Base-by-base conservation (phyloP, 2,797 vertebrate species). In the Bradypus variegatus region DNA sequence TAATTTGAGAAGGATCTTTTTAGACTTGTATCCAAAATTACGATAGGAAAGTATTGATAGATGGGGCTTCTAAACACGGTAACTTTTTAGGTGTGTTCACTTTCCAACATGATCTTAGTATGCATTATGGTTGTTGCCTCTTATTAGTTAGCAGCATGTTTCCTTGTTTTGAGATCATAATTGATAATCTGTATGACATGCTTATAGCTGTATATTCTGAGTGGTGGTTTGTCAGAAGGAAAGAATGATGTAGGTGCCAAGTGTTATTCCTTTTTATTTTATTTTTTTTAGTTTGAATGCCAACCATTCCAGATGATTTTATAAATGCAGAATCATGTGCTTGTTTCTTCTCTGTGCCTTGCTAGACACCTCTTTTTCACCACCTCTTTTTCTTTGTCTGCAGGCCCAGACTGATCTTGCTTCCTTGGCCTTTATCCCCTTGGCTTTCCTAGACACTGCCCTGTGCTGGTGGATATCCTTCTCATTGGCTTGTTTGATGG, bases 381-480 rank as follows among this genome's bases (percentile, higher is more conserved):
- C 94, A 94, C 95, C 93, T 97, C 92, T 95, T 96, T 98, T 94
- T 98, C 97, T 97, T 97, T 97, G 96, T 97, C 97, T 98, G 97
- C 95, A 98, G 98, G 97, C 97, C 97, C 98, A 98, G 97, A 98
- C 97, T 97, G 98, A 98, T 97, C 98, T 98, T 97, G 97, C 98
- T 97, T 98, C 98, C 97, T 97, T 98, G 98, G 98, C 98, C 97
- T 98, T 98, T 97, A 98, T 98, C 96, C 98, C 98, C 97, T 95
- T 98, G 98, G 98, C 98, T 98, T 98, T 98, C 97, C 98, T 98
- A 97, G 98, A 98, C 97, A 98, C 98, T 98, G 98, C 98, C 95
- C 94, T 98, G 94, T 98, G 98, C 97, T 98, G 98, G 98, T 98
- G 98, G 98, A 98, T 98, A 98, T 98, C 98, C 98, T 98, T 97